A percentile compares a stretch with the other conserved stretches of the same genome.
Evolutionary conservation across 2,888 invertebrate species (phyloP).

Genomic region (Prosopocoilus inquinatus): DNA sequence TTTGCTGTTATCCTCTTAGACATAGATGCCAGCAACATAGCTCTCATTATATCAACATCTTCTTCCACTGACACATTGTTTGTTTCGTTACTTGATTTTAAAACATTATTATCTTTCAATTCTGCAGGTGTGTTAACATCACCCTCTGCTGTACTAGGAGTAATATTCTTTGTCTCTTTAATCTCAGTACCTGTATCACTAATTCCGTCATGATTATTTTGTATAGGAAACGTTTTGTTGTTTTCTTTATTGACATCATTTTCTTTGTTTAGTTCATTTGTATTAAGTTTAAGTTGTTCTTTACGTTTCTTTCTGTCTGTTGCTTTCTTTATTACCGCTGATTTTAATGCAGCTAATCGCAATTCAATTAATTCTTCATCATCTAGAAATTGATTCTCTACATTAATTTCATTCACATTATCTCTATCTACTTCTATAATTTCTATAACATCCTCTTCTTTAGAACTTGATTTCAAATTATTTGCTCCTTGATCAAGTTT

Average conservation of each 20-base stretch:
- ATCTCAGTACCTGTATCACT: constrained; percentile 6
- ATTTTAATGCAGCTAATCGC: constrained; percentile 65
- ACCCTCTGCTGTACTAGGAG: neutral
- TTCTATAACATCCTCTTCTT: constrained; percentile 51
- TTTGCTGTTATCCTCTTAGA: constrained; percentile 56
- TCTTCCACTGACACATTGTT: constrained; percentile 55
- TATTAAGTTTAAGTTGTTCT: constrained; percentile 35
- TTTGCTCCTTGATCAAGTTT: neutral
- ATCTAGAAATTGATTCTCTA: constrained; percentile 9
- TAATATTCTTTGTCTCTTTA: neutral
- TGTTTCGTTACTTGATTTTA: neutral
- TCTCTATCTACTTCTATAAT: constrained; percentile 40
- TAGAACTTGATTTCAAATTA: neutral
- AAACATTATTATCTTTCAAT: neutral
- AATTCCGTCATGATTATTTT: too few species aligned
- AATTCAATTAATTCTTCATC: constrained; percentile 61
- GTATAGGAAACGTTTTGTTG: neutral
- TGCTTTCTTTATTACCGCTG: constrained; percentile 66
- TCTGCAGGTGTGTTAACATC: neutral
- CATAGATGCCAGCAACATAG: constrained; percentile 59
- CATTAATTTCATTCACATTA: constrained; percentile 12
- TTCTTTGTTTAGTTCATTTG: constrained; percentile 17
- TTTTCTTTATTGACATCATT: constrained; percentile 18
- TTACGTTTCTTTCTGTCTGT: constrained; percentile 55
- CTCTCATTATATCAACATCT: constrained; percentile 61